phyloP scores from a whole-genome alignment of 2,888 invertebrate species.

The Archips crataeganus region DNA sequence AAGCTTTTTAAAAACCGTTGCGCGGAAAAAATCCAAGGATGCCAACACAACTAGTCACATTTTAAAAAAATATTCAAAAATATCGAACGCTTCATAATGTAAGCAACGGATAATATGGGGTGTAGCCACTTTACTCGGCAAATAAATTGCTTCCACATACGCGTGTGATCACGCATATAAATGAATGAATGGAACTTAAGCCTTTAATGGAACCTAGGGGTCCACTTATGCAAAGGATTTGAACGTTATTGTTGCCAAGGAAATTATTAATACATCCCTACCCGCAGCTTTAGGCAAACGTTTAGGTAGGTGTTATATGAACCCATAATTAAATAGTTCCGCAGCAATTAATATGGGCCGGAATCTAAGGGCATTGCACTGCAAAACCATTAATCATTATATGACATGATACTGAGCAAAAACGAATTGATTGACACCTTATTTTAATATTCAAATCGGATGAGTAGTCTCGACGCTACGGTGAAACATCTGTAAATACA shows the following conservation, averaged over 20 bases:
- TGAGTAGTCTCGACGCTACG: no score
- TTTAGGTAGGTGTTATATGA: neutral
- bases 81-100: conserved; percentile 10
- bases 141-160: conserved; percentile 55
- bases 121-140: conserved; percentile 50
- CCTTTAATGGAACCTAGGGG: conserved; percentile 62
- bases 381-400: no score
- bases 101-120: conserved; percentile 8
- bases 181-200: conserved; percentile 61
- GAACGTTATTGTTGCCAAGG: conserved; percentile 15
- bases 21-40: no score
- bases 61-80: neutral
- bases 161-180: conserved; percentile 67
- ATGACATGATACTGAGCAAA: no score
- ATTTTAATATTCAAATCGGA: no score
- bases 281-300: neutral
- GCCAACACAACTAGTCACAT: no score
- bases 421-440: no score
- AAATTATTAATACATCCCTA: conserved; percentile 9
- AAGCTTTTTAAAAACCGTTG: no score
- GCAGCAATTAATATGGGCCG: no score
- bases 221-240: conserved; percentile 53
- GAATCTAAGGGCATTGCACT: no score
- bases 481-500: no score
- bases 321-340: neutral